These are phyloP conservation scores for Aeoliscus strigatus DNA, from an alignment of 2,797 vertebrate genomes.

Conservation along the genomic window DNA sequence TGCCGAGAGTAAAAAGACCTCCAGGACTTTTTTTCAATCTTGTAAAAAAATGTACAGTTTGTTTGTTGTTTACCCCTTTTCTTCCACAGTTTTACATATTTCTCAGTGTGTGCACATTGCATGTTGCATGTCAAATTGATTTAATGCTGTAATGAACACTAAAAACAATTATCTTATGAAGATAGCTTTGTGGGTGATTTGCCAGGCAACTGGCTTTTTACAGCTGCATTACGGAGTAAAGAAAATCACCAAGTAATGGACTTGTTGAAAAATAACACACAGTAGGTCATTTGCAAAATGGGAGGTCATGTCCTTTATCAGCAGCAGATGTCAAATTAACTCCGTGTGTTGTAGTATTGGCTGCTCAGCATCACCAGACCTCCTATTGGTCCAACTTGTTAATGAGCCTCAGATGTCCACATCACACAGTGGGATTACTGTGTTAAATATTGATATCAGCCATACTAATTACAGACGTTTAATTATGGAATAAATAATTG, in stretches of 20 bases:
- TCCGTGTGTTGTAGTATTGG: slow-evolving; percentile 24
- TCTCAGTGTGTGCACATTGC: no score
- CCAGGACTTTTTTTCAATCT: no score
- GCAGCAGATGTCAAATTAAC: slow-evolving; percentile 29
- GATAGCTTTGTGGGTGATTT: no score
- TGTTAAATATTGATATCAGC: slow-evolving; percentile 69
- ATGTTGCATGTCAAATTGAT: no score
- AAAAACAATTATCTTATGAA: no score
- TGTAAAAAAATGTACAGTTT: no score
- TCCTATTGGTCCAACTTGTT: slow-evolving; percentile 35
- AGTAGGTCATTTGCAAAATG: slow-evolving; percentile 15
- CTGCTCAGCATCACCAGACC: slow-evolving; percentile 27
- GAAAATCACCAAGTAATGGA: slow-evolving; percentile 41
- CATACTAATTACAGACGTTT: slow-evolving; percentile 73
- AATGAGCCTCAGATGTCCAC: slow-evolving; percentile 57
- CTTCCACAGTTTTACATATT: no score
- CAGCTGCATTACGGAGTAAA: not conserved
- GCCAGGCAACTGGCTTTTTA: no score
- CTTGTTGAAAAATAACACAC: slow-evolving; percentile 40
- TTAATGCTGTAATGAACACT: no score
- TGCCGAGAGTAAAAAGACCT: no score
- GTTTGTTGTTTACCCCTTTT: no score
- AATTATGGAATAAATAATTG: slow-evolving; percentile 80
- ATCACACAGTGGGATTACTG: slow-evolving; percentile 45
- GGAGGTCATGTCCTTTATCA: slow-evolving; percentile 25